Evolutionary conservation across 1,140 invertebrate species (phyloP), one percentile per base, ranked within the genome.

Genomic region (Tetragnatha versicolor): DNA sequence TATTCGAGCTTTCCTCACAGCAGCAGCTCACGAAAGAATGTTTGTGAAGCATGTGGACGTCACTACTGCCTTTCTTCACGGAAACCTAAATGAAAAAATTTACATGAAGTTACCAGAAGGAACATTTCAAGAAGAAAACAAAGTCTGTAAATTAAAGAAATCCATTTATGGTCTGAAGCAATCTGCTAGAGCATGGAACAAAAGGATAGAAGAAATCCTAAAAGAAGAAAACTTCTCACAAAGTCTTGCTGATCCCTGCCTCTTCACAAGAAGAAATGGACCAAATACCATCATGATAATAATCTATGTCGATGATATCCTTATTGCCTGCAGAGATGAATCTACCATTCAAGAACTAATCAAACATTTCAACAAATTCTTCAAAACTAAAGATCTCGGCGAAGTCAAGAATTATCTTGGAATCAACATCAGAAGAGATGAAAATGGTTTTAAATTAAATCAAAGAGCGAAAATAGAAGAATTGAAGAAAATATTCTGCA

Each of bases 41-140:
- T 20, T 73, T 10, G 75, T 87, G 78, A 20, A 80, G 55, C 81
- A 86, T 78, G 81, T 76, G 81, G 85, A 84, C 79, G 81, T 86
- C 17, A 83, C 17, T 84, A 86, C 85, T 63, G 86, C 86, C 29
- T 86, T 85, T 83, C 79, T 86, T 6, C 81, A 87, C 80, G 85
- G 83, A 33, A 80, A 84, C 5, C 66, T 87, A 20, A 80, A 85
- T 33, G 83, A 85, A 82, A 81, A 85, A 9, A 80, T 86, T 53
- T 86, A 84, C 53, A 85, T 87, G 85, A 60, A 80, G 31, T 81
- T 83, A 80, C 85, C 84, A 73, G 22, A 22, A n/a, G 66, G 42
- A n/a, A n/a, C 39, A 9, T 65, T 33, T 65, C 14, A 58, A 22
- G 27, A 58, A 58, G 27, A 22, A 58, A 58, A 20, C 17, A 58